A percentile compares a stretch with the other conserved stretches of the same genome.
These are phyloP conservation scores for Aotus griseimembra DNA, from an alignment of 2,797 vertebrate species.

Conservation along the genomic window DNA sequence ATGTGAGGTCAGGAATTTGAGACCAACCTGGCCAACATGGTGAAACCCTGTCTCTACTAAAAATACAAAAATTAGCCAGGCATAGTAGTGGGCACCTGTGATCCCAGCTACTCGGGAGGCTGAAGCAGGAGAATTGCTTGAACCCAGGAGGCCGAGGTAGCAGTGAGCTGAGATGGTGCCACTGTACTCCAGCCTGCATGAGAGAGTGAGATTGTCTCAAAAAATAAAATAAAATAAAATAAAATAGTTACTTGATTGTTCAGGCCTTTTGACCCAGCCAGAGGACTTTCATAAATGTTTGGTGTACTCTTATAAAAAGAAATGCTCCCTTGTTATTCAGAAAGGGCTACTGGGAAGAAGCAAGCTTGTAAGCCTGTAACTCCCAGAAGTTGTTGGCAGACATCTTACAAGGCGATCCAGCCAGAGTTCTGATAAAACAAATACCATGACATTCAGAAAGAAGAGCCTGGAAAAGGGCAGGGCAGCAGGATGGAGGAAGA, in stretches of 20 bases:
- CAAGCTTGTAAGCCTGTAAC: neutral
- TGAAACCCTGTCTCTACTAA: neutral
- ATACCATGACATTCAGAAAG: neutral
- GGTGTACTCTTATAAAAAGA: neutral
- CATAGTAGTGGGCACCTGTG: neutral
- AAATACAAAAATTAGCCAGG: neutral
- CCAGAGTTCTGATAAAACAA: neutral
- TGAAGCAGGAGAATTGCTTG: neutral
- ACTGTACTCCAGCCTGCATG: neutral
- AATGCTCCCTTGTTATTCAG: neutral
- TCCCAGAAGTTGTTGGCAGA: neutral
- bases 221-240: fast-evolving
- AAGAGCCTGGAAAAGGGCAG: neutral
- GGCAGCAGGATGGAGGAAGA: fast-evolving
- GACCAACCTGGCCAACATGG: neutral
- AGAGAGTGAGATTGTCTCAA: neutral
- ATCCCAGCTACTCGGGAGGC: neutral
- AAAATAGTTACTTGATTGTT: neutral
- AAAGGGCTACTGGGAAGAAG: neutral
- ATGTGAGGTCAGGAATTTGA: neutral
- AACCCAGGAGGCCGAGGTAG: neutral
- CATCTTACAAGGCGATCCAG: neutral
- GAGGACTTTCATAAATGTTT: neutral
- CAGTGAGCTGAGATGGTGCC: neutral
- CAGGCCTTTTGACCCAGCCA: neutral